A percentile compares a stretch with the other conserved stretches of the same genome.
Evolutionary conservation across 2,888 invertebrate species (phyloP).

Genomic region (Abrostola triplasia): DNA sequence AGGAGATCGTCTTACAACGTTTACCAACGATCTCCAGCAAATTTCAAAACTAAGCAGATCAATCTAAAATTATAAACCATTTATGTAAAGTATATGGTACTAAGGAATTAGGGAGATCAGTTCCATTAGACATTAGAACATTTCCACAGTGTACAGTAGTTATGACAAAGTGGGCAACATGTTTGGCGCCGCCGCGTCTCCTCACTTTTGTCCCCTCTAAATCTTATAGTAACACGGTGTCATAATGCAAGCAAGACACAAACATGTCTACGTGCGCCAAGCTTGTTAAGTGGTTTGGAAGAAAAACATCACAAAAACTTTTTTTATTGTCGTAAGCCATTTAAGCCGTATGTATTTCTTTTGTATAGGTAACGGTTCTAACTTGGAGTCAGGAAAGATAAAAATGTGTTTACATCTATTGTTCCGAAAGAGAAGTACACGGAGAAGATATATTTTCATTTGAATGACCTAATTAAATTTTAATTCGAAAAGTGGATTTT

Average conservation of each 20-base stretch:
- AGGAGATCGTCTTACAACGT: too few species aligned
- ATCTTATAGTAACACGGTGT: slow-evolving; percentile 87
- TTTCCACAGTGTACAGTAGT: slow-evolving; percentile 63
- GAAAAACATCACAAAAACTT: slow-evolving; percentile 88
- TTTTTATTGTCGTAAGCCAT: slow-evolving; percentile 85
- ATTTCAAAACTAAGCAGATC: not conserved
- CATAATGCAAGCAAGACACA: slow-evolving; percentile 88
- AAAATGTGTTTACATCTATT: slow-evolving; percentile 54
- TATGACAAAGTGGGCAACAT: slow-evolving; percentile 72
- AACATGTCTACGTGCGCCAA: slow-evolving; percentile 88
- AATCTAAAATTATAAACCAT: not conserved
- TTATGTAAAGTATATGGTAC: not conserved
- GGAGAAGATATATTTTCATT: too few species aligned
- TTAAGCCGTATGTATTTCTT: slow-evolving; percentile 80
- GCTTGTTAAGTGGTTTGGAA: slow-evolving; percentile 89
- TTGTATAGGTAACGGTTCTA: slow-evolving; percentile 70
- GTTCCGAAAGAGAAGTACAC: too few species aligned
- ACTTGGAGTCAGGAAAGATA: slow-evolving; percentile 61
- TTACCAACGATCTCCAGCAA: not conserved
- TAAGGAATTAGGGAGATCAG: slow-evolving; percentile 26
- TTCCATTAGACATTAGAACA: slow-evolving; percentile 61
- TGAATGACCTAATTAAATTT: too few species aligned
- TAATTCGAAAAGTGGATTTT: too few species aligned
- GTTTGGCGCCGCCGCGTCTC: slow-evolving; percentile 83
- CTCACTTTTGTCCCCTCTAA: slow-evolving; percentile 86